Conservation (phyloP, 2,113 vertebrate genomes). For the Suricata suricatta region DNA sequence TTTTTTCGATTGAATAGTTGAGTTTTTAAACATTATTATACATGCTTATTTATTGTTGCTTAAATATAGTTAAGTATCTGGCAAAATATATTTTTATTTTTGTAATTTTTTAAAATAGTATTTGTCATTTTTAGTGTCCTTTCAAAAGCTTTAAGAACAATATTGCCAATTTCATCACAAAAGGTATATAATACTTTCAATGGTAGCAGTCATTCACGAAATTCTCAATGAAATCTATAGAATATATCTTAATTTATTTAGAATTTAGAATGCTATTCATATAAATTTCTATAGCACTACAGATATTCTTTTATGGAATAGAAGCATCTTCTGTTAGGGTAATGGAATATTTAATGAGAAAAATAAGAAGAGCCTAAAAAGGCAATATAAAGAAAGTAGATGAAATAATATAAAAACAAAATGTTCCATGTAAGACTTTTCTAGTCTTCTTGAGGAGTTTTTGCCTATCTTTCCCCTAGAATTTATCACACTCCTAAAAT, state of each 20-base stretch:
- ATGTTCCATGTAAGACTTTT: not conserved
- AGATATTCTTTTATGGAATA: not conserved
- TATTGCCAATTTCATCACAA: not conserved
- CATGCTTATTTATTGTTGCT: not conserved
- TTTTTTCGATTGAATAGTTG: not conserved
- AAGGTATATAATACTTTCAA: not conserved
- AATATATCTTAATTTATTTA: not conserved
- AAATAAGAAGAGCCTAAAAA: not conserved
- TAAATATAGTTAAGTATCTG: not conserved
- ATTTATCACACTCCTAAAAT: not conserved
- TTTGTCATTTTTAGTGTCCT: not conserved
- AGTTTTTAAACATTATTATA: not conserved
- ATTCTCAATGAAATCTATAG: not conserved
- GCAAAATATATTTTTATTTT: not conserved
- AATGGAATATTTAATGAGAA: not conserved
- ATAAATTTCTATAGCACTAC: not conserved
- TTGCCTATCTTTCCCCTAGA: not conserved
- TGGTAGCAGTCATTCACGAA: not conserved
- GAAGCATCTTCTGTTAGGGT: not conserved
- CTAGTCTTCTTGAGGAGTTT: not conserved
- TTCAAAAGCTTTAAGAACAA: not conserved
- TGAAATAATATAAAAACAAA: not conserved
- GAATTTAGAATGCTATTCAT: not conserved
- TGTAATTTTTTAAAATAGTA: not conserved
- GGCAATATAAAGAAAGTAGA: not conserved